These are phyloP conservation scores for Eidolon helvum DNA, from an alignment of 2,113 vertebrate species.

Conservation along the genomic window DNA sequence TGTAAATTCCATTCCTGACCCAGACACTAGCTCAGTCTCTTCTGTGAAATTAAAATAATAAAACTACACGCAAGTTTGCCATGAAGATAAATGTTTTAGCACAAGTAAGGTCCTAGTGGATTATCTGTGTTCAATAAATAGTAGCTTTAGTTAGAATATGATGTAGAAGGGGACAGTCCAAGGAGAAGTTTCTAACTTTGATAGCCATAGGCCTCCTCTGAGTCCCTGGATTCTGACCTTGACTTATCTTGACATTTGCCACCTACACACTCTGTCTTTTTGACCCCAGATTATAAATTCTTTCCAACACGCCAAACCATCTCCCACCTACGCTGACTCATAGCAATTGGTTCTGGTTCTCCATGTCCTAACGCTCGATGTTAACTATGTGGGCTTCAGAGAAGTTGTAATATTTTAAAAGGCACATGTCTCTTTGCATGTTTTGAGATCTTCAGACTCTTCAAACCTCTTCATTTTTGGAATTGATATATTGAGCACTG, in stretches of 20 bases:
- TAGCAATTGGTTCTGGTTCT: background rate
- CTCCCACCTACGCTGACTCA: background rate
- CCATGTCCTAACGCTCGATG: background rate
- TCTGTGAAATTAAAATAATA: background rate
- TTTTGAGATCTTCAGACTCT: background rate
- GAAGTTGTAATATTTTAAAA: background rate
- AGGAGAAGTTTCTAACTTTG: background rate
- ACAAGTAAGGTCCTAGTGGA: background rate
- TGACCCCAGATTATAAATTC: background rate
- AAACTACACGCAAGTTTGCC: background rate
- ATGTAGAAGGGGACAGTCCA: background rate
- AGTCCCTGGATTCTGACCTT: background rate
- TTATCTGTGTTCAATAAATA: background rate
- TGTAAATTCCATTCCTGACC: background rate
- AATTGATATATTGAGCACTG: background rate
- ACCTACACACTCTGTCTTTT: background rate
- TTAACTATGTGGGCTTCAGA: background rate
- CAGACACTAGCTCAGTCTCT: background rate
- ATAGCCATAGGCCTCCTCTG: background rate
- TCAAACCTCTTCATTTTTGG: background rate
- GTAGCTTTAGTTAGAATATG: background rate
- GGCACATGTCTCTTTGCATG: background rate
- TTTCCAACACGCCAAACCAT: background rate
- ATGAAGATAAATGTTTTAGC: background rate
- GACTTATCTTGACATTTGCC: background rate